Base-by-base conservation (phyloP, 2,113 vertebrate species). In the Pangasianodon gigas region DNA sequence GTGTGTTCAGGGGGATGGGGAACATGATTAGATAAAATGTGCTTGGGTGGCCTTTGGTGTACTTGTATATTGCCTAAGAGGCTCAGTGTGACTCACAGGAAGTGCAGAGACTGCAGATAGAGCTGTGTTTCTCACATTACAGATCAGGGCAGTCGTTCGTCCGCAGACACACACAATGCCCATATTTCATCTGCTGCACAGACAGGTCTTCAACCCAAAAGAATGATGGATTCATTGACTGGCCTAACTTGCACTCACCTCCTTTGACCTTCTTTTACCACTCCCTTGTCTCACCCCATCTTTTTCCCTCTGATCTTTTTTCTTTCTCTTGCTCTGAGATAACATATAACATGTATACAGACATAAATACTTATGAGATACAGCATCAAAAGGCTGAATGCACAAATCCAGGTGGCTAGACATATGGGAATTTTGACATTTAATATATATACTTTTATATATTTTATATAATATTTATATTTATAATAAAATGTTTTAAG, bases 81-180 rank as follows among this genome's bases (percentile, higher is more conserved):
- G 29, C 89, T 87, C 48, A 16, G 67, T 69, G 82, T 89, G 86
- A 89, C 79, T 89, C 89, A 89, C 80, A 29, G 21, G 44, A 85
- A 85, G 71, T n/a, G 32, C 56, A 82, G 41, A 86, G 58, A 19
- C 56, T 75, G 81, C 21, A 90, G 84, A 89, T 85, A 86, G 71
- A 84, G 86, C 65, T 62, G 56, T 80, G 51, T 90, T 89, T 88
- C 85, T 92, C 82, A 87, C 91, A 90, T 58, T 89, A 84, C 77
- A 74, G 54, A 85, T 80, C 52, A 80, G 56, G 62, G 21, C 48
- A 77, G 81, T 54, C 48, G 32, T 69, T 51, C 26, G 51, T 37
- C n/a, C 0, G 48, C 54, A 80, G 44, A 77, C 62, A 51, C 91
- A 85, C 83, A 62, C 56, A 84, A 82, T 58, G 67, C 60, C 71